Evolutionary conservation across 2,797 vertebrate species (phyloP), one percentile per base, ranked within the genome.

Genomic region (Pelobates cultripes): DNA sequence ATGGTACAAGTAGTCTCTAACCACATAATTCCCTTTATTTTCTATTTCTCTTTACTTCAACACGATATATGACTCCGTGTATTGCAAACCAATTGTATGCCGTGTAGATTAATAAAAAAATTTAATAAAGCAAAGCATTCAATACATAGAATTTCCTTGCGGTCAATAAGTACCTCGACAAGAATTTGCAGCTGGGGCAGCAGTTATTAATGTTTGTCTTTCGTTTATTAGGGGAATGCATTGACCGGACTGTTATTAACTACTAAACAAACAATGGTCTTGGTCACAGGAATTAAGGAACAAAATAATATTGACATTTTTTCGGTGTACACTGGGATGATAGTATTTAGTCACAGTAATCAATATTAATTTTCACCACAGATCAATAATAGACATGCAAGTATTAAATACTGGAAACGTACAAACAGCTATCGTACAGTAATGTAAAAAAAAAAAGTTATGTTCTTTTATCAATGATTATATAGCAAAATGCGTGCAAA

Each of bases 341-440:
- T 57, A 12, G 61, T 64, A 64, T 64, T 28, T 64, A 64, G 61
- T 40, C 28, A 64, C 61, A 64, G 28, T 64, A 40, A 64, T 64
- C 61, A 64, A 64, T 64, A 64, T 1, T 64, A 64, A 17, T 28
- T 64, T 64, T 64, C 3, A 28, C 61, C 14, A 40, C 61, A 64
- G 28, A 64, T 64, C 61, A 40, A 64, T 64, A 10, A 12, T n/a
- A 40, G 2, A 64, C 61, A 64, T 28, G 28, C 28, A 64, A 40
- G 61, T 5, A 40, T 64, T 28, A 64, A 64, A 64, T 7, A 64
- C 4, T 64, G 61, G 17, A 3, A 40, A 7, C 28, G 28, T 28
- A 28, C 28, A 28, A 28, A 28, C 28, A 28, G 28, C 28, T 28
- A 28, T 28, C 28, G 1, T 28, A 28, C 28, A 28, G 28, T 28